These are phyloP conservation scores for Drosophila ercepeae DNA, from an alignment of 1,140 invertebrate genomes.

Conservation along the genomic window DNA sequence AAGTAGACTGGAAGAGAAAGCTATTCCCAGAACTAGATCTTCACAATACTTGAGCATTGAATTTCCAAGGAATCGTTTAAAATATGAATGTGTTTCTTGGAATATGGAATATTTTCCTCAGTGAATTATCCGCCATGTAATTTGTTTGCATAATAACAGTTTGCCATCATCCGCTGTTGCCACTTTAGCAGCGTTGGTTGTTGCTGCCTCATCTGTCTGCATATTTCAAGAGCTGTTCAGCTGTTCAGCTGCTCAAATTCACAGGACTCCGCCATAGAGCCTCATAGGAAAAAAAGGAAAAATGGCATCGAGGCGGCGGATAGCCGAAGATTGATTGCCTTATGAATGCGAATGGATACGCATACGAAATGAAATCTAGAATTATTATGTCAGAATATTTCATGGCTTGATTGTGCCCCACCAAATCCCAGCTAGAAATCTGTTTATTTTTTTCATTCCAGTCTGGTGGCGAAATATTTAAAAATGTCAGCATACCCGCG, in stretches of 20 bases:
- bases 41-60: neutral
- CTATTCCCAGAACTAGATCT: neutral
- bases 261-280: constrained; percentile 44
- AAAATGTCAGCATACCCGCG: constrained; percentile 5
- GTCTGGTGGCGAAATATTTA: neutral
- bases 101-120: constrained; percentile 2
- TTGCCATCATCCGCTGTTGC: constrained; percentile 48
- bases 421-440: constrained; percentile 1
- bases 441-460: constrained; percentile 5
- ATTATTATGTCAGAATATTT: constrained; percentile 16
- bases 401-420: neutral
- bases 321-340: constrained; percentile 43
- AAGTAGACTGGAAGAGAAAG: neutral
- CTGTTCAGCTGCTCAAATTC: constrained; percentile 75
- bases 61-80: neutral
- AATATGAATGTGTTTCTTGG: neutral
- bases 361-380: constrained; percentile 43
- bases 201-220: constrained; percentile 68
- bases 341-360: constrained; percentile 50
- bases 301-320: constrained; percentile 2
- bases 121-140: constrained; percentile 65
- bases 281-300: constrained; percentile 9
- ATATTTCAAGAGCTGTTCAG: constrained; percentile 51
- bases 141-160: constrained; percentile 82
- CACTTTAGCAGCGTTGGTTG: constrained; percentile 30